phyloP scores from a whole-genome alignment of 1,140 invertebrate genomes.

The Drepana arcuata region DNA sequence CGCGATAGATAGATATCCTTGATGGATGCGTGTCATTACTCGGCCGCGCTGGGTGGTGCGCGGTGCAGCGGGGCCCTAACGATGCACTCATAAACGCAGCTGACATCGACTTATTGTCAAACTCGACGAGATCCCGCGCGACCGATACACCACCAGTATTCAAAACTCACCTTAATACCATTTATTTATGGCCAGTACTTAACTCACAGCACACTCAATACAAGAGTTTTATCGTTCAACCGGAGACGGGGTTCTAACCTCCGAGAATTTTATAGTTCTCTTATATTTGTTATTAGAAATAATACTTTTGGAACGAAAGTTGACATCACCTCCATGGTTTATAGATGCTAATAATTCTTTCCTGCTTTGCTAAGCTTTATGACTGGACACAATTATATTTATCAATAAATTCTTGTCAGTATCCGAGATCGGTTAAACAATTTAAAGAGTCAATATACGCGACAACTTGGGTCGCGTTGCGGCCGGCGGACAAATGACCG shows the following conservation, averaged over 20 bases:
- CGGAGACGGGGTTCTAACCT: conserved; percentile 30
- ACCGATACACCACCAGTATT: conserved; percentile 39
- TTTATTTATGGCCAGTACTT: conserved; percentile 58
- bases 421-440: too few species aligned
- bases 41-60: conserved; percentile 36
- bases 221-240: conserved; percentile 36
- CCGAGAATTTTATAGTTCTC: conserved; percentile 46
- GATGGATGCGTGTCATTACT: conserved; percentile 55
- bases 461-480: conserved; percentile 31
- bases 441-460: conserved; percentile 18
- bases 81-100: conserved; percentile 41
- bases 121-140: conserved; percentile 32
- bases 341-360: conserved; percentile 53
- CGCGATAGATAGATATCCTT: conserved; percentile 42
- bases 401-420: too few species aligned
- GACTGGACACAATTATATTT: too few species aligned
- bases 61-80: conserved; percentile 31
- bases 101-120: conserved; percentile 51
- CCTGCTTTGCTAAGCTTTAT: conserved; percentile 50
- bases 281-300: conserved; percentile 46
- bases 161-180: conserved; percentile 57
- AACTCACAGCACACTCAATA: conserved; percentile 25
- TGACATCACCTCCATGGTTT: conserved; percentile 51
- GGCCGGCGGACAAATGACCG: conserved; percentile 35
- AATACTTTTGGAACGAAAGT: conserved; percentile 37